These are phyloP conservation scores for Regulus satrapa DNA, from an alignment of 2,113 vertebrate genomes.

Conservation along the genomic window DNA sequence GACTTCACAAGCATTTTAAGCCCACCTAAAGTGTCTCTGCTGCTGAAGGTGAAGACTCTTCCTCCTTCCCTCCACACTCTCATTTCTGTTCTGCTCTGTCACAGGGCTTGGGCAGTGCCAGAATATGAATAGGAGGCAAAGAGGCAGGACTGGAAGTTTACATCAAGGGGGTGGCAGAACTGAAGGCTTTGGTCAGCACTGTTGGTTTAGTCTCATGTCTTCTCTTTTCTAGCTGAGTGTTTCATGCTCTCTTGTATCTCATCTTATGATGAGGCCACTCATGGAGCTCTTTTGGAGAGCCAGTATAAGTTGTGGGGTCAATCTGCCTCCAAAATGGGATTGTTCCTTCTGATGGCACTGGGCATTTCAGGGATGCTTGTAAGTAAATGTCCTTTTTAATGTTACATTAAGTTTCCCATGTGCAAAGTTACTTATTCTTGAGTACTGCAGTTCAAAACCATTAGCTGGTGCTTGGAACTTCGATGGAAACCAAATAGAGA, in stretches of 20 bases:
- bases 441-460: too few species aligned
- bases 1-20: not conserved
- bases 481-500: not conserved
- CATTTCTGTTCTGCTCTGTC: not conserved
- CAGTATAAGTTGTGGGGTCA: not conserved
- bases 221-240: not conserved
- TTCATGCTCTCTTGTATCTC: not conserved
- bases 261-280: not conserved
- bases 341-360: not conserved
- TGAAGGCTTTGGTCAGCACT: not conserved
- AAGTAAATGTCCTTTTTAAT: not conserved
- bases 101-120: not conserved
- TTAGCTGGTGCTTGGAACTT: not conserved
- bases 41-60: not conserved
- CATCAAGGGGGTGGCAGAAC: not conserved
- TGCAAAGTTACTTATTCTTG: not conserved
- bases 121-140: not conserved
- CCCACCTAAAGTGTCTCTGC: not conserved
- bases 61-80: not conserved
- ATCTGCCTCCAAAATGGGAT: not conserved
- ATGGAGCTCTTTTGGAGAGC: not conserved
- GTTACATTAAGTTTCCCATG: not conserved
- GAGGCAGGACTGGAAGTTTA: not conserved
- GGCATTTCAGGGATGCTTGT: not conserved
- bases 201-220: not conserved